Evolutionary conservation across 2,888 invertebrate species (phyloP).

Genomic region (Oasisia sp.): DNA sequence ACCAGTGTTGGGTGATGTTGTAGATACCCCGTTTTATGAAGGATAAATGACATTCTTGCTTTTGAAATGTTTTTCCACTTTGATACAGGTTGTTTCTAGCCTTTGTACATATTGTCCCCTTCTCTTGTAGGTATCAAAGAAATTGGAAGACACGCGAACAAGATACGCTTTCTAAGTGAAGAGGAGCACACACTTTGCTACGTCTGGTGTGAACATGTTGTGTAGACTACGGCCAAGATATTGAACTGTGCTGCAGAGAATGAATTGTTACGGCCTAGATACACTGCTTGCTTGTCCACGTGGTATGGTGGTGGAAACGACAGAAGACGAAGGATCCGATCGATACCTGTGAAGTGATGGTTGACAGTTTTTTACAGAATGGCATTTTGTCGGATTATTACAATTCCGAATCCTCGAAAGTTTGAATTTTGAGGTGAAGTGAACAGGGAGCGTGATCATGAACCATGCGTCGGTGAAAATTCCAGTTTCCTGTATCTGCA

Average conservation of each 20-base stretch:
- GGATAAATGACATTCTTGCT: constrained; percentile 13
- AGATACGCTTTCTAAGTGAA: constrained; percentile 92
- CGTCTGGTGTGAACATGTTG: not conserved
- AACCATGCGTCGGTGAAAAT: not conserved
- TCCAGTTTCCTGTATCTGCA: not conserved
- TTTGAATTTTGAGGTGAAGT: not conserved
- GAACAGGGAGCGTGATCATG: not conserved
- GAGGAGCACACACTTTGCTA: not conserved
- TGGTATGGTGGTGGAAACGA: not conserved
- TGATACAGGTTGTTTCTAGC: not conserved
- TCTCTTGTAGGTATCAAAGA: constrained; percentile 81
- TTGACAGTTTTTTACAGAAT: constrained; percentile 1
- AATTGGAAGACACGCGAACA: constrained; percentile 97
- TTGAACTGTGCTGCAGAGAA: not conserved
- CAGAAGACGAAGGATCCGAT: not conserved
- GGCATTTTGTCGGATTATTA: not conserved
- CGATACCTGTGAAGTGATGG: too few relatives aligned
- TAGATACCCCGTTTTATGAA: not conserved
- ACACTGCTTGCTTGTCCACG: not conserved
- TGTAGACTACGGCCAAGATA: not conserved
- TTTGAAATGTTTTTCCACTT: not conserved
- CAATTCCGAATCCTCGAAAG: not conserved
- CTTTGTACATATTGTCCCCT: constrained; percentile 21
- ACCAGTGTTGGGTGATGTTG: too few relatives aligned
- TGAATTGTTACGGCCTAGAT: not conserved